Evolutionary conservation across 2,888 invertebrate species (phyloP), one percentile per base, ranked within the genome.

Genomic region (Actias luna): DNA sequence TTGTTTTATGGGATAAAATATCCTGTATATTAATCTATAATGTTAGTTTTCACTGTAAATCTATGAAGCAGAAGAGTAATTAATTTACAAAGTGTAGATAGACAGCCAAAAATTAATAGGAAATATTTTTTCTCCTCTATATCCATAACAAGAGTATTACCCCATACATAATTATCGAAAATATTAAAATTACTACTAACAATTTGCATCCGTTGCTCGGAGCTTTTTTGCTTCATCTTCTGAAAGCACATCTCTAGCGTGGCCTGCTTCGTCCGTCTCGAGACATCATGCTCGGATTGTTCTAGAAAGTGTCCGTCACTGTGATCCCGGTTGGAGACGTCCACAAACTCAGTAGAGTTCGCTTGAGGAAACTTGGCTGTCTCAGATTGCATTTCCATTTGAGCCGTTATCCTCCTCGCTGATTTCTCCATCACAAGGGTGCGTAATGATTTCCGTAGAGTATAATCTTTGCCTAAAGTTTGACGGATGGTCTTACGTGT

Each of bases 351-450:
- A 0, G 79, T 82, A 2, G 86, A 83, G 66, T 81, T 83, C 0
- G 82, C 80, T 69, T 73, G 73, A 3, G 84, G 82, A 14, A 76
- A 65, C 22, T 76, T 76, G 0, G 67, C 69, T 2, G 76, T 78
- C 1, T 81, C 77, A 0, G 76, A 73, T 18, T 78, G 77, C 1
- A 71, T 59, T 12, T 80, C 79, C 16, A 69, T 69, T 4, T 69
- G 62, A 59, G 71, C 68, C 0, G 84, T 85, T 62, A 83, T 79
- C 16, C 83, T 71, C 73, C 88, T 89, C 1, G 88, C 87, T 0
- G 89, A 82, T 69, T 89, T 88, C 63, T 90, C 90, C 88, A 92
- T 87, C 1, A 92, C 90, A 35, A 91, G 69, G 0, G 92, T 77
- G 22, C 92, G 71, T 64, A 92, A 69, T 3, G 92, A 92, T 68